A percentile compares a stretch with the other conserved stretches of the same genome.
phyloP scores from a whole-genome alignment of 2,113 vertebrate genomes.

The Pelusios castaneus region DNA sequence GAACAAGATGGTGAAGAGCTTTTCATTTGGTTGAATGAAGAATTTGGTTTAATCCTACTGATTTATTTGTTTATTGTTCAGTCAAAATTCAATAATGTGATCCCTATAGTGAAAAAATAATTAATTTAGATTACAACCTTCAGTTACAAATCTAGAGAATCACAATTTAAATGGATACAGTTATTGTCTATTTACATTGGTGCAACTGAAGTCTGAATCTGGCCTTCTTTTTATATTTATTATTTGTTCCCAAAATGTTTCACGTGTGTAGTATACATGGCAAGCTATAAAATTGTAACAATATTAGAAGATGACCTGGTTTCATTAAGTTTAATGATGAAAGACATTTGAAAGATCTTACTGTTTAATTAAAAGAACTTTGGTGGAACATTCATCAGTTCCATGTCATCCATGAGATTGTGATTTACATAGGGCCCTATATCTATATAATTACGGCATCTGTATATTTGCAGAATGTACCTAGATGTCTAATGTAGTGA shows the following conservation, averaged over 20 bases:
- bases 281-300: neutral
- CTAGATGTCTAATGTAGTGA: neutral
- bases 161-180: neutral
- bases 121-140: neutral
- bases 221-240: neutral
- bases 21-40: neutral
- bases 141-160: neutral
- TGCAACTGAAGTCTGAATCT: neutral
- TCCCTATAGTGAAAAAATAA: neutral
- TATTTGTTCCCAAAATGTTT: neutral
- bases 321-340: neutral
- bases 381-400: neutral
- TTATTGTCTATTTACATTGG: neutral
- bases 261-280: neutral
- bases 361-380: neutral
- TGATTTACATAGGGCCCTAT: neutral
- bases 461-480: neutral
- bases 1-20: neutral
- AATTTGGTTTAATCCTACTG: neutral
- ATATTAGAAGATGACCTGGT: neutral
- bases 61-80: neutral
- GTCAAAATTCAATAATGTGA: neutral
- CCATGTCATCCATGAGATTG: neutral
- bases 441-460: neutral
- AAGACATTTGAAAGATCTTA: neutral